These are phyloP conservation scores for Erithacus rubecula DNA, from an alignment of 2,797 vertebrate species.

Conservation along the genomic window DNA sequence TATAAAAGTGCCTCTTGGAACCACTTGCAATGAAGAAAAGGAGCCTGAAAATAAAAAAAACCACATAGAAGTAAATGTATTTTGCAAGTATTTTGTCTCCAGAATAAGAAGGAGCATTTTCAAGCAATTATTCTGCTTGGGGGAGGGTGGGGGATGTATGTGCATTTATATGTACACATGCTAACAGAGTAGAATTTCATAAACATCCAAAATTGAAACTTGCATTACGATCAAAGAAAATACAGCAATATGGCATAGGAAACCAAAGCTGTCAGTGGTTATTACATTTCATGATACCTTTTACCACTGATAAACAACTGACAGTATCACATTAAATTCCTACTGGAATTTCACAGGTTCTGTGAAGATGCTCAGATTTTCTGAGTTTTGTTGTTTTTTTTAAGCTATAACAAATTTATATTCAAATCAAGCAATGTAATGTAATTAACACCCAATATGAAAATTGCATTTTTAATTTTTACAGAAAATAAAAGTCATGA, in stretches of 20 bases:
- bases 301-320: neutral
- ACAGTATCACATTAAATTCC: neutral
- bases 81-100: neutral
- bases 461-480: neutral
- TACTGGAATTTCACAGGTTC: neutral
- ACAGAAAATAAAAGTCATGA: neutral
- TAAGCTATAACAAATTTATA: neutral
- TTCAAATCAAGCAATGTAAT: neutral
- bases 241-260: neutral
- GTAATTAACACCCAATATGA: neutral
- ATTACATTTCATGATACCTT: neutral
- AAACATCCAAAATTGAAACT: neutral
- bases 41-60: neutral
- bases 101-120: neutral
- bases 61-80: neutral
- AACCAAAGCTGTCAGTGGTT: neutral
- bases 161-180: neutral
- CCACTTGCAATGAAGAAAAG: neutral
- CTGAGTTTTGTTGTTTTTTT: neutral
- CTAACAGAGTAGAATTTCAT: neutral
- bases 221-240: neutral
- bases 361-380: neutral
- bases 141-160: fast-evolving
- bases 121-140: neutral
- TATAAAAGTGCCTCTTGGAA: neutral